phyloP scores from a whole-genome alignment of 2,797 vertebrate species.

The Avahi laniger region DNA sequence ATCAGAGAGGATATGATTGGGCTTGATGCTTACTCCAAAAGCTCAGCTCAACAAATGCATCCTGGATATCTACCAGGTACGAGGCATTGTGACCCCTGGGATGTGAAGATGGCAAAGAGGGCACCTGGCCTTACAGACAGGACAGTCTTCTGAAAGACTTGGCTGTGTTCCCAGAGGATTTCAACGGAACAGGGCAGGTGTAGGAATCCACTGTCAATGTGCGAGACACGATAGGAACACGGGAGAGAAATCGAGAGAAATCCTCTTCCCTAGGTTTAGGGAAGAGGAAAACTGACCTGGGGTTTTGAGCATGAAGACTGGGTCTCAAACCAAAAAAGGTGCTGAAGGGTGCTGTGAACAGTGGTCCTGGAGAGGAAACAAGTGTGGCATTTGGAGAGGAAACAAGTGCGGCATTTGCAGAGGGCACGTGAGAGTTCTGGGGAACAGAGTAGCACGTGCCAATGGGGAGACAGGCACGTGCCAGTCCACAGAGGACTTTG shows the following conservation, averaged over 20 bases:
- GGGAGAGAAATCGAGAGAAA: background rate
- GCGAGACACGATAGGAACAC: background rate
- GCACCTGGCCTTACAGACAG: background rate
- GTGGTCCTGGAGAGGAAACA: background rate
- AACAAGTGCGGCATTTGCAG: background rate
- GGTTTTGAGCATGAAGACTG: background rate
- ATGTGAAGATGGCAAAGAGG: background rate
- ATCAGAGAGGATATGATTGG: background rate
- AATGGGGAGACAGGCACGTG: background rate
- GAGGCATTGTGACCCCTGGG: too few relatives aligned
- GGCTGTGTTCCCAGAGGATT: background rate
- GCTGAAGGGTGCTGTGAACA: background rate
- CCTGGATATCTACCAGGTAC: background rate
- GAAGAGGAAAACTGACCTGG: background rate
- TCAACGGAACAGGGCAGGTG: background rate
- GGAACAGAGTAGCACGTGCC: background rate
- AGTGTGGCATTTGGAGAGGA: background rate
- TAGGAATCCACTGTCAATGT: too few relatives aligned
- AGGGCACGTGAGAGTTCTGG: background rate
- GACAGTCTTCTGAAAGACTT: background rate
- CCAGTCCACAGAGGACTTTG: background rate
- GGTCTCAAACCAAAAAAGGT: background rate
- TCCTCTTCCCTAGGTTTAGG: background rate
- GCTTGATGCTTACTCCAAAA: background rate
- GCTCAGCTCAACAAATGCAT: background rate